Base-by-base conservation (phyloP, 2,113 vertebrate species). In the Rhizomys pruinosus region DNA sequence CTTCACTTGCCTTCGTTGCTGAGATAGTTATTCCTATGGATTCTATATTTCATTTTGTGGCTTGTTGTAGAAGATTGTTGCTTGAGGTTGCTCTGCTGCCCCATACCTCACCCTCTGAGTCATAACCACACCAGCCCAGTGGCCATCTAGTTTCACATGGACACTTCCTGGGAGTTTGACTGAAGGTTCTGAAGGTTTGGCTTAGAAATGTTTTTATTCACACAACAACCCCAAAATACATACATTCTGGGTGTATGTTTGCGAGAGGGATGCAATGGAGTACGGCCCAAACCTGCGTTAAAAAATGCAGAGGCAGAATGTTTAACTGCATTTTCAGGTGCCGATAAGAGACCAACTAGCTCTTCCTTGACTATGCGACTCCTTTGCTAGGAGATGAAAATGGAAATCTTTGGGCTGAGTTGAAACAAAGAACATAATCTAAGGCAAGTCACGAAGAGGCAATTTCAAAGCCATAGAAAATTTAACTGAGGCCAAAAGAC, bases 371-470 rank as follows among this genome's bases (percentile, higher is more conserved):
- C 10, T 10, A 20, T 47, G 29, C n/a, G 88, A 85, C 80, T 89
- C 47, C 68, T 63, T 55, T 74, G 81, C 87, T 89, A 91, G 11
- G 0, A 87, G 72, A 89, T 81, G 84, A 90, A 81, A 89, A 0
- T 1, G 11, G 87, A 84, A 71, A 61, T 87, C 74, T 91, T 91
- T 78, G 74, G 27, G 82, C 22, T 79, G 84, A 73, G 89, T 69
- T 34, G 93, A 97, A 93, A 96, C 95, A 97, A 97, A 94, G 92
- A 81, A 91, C 39, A 80, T 69, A 92, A 94, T 96, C 74, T 73
- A 92, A 74, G 69, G 64, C 94, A 55, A 97, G 74, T 0, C 27
- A 81, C 27, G 39, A 96, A 95, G 59, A 34, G 55, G 84, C 89
- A 89, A 63, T 87, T 96, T 97, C 66, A 92, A 96, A 96, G 89